Conservation (phyloP, 1,140 invertebrate species). For the Scaptomyza hsui region DNA sequence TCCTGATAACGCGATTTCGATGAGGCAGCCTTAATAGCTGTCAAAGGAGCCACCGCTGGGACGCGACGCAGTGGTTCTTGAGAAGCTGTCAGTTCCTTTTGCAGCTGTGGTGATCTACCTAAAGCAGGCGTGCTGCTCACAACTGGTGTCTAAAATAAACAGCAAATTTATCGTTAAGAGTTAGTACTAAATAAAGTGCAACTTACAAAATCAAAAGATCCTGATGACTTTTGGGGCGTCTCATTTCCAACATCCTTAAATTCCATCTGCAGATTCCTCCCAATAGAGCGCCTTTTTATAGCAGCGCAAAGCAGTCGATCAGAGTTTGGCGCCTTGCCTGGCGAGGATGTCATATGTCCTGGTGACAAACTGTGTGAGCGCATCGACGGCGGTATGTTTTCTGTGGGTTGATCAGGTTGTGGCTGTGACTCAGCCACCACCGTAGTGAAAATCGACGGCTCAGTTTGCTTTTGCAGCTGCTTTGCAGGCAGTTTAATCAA, state of each 20-base stretch:
- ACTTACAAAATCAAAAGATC: constrained; percentile 47
- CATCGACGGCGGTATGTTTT: background rate
- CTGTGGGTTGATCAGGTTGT: background rate
- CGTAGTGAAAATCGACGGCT: too few species aligned
- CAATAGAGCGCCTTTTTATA: constrained; percentile 30
- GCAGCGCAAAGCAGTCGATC: constrained; percentile 46
- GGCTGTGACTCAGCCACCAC: background rate
- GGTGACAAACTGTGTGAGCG: background rate
- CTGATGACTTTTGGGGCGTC: background rate
- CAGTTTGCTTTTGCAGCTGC: background rate
- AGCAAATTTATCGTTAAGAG: background rate
- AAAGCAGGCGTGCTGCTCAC: constrained; percentile 46
- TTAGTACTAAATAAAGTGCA: background rate
- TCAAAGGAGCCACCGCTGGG: background rate
- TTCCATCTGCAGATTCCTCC: constrained; percentile 17
- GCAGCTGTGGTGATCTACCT: background rate
- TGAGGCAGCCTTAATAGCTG: too few species aligned
- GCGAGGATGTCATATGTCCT: background rate
- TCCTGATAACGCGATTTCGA: too few species aligned
- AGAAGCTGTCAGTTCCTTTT: background rate
- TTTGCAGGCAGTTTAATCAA: constrained; percentile 7
- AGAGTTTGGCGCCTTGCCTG: constrained; percentile 27
- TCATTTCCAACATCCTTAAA: too few species aligned
- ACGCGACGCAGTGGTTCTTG: background rate
- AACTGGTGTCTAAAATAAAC: constrained; percentile 28